A percentile compares a stretch with the other conserved stretches of the same genome.
phyloP scores from a whole-genome alignment of 2,888 invertebrate species.

The Muschampia plurimacula region DNA sequence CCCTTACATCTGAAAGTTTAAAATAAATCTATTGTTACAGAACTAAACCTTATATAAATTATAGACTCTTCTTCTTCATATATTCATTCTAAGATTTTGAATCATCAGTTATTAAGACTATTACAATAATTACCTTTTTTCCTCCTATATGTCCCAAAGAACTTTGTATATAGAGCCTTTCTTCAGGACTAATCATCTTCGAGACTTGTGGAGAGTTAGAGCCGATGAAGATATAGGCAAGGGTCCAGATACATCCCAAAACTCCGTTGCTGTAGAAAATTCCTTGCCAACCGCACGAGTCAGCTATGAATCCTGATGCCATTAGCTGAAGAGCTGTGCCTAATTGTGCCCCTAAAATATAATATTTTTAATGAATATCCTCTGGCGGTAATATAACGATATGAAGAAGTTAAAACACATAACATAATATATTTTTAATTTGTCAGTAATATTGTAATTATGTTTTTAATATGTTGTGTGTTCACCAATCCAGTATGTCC shows the following conservation, averaged over 20 bases:
- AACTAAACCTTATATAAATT: no score
- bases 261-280: conserved; percentile 88
- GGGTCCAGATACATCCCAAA: conserved; percentile 82
- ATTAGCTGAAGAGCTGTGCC: conserved; percentile 86
- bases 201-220: conserved; percentile 87
- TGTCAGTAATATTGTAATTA: no score
- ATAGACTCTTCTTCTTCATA: no score
- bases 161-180: conserved; percentile 88
- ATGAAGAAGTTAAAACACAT: no score
- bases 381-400: no score
- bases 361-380: no score
- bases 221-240: conserved; percentile 86
- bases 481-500: no score
- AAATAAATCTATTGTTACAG: no score
- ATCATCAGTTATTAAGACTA: no score
- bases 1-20: no score
- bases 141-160: conserved; percentile 67
- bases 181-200: conserved; percentile 86
- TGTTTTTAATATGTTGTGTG: no score
- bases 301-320: conserved; percentile 72
- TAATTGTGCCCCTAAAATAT: conserved; percentile 76
- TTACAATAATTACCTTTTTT: conserved; percentile 56
- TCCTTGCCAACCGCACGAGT: conserved; percentile 87
- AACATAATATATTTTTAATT: neutral
- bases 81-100: no score